Evolutionary conservation across 2,888 invertebrate genomes (phyloP).

Genomic region (Gortyna flavago): DNA sequence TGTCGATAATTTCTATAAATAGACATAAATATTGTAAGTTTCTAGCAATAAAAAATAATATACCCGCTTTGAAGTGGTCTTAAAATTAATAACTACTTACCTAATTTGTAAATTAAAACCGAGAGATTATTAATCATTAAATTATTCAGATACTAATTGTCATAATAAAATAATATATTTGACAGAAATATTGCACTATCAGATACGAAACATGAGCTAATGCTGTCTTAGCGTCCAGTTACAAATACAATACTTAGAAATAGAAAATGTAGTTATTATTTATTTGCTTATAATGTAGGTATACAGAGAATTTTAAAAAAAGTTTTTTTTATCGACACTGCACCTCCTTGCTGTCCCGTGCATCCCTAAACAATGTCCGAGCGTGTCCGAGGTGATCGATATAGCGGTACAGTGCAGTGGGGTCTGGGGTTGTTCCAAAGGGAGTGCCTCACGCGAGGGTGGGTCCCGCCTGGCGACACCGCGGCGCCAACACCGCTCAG

Average conservation of each 20-base stretch:
- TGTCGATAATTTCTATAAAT: constrained; percentile 28
- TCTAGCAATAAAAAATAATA: not conserved
- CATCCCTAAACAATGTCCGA: constrained; percentile 66
- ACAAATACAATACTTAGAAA: not conserved
- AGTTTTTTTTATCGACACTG: not conserved
- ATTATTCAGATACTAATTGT: not conserved
- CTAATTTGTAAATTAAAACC: constrained; percentile 17
- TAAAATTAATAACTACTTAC: not conserved
- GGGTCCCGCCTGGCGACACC: constrained; percentile 57
- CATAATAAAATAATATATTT: constrained; percentile 9
- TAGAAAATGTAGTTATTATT: not conserved
- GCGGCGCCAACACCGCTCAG: constrained; percentile 54
- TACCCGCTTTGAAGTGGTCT: not conserved
- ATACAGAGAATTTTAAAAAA: not conserved
- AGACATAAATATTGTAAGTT: no score
- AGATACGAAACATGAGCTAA: not conserved
- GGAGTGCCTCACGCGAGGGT: constrained; percentile 71
- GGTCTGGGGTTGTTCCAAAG: constrained; percentile 72
- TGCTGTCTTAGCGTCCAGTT: no score
- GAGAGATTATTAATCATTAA: not conserved
- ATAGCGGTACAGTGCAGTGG: constrained; percentile 61
- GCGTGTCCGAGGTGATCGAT: constrained; percentile 83
- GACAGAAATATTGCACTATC: constrained; percentile 4
- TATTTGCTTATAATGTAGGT: not conserved
- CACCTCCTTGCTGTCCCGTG: constrained; percentile 31